Percentiles rank a stretch among this genome's conserved stretches.
These are phyloP conservation scores for Ctenochaetus hawaiiensis DNA, from an alignment of 2,797 vertebrate genomes.

Conservation along the genomic window DNA sequence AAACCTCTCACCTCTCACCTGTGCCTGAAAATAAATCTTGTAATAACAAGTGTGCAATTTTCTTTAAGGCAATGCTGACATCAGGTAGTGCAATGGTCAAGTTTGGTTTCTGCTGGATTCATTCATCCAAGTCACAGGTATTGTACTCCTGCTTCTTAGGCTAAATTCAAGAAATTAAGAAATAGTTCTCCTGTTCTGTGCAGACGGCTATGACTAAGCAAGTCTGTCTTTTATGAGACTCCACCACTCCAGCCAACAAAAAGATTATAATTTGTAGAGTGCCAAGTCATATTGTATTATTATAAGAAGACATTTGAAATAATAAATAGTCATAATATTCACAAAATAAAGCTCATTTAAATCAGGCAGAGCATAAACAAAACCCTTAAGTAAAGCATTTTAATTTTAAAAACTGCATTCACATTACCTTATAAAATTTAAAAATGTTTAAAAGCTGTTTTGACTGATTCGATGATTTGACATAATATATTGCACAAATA, in stretches of 20 bases:
- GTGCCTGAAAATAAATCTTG: constrained; percentile 1
- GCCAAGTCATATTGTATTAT: neutral
- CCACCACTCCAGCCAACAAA: neutral
- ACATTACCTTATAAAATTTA: neutral
- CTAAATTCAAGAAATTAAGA: neutral
- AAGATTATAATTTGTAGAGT: neutral
- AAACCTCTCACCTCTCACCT: constrained; percentile 19
- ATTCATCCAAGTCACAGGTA: neutral
- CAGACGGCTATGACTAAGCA: neutral
- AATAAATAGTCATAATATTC: neutral
- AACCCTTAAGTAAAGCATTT: neutral
- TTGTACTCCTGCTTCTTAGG: neutral
- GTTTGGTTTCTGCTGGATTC: constrained; percentile 20
- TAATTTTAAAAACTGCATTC: neutral
- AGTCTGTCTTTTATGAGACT: neutral
- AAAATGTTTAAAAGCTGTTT: neutral
- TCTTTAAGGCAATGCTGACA: constrained; percentile 10
- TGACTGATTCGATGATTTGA: neutral
- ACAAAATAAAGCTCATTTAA: too few relatives aligned
- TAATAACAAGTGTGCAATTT: constrained; percentile 10
- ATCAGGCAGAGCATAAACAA: too few relatives aligned
- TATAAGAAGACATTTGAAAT: neutral
- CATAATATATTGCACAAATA: neutral
- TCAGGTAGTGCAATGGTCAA: neutral
- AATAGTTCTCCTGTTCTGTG: neutral